Percentiles rank a stretch among this genome's conserved stretches.
Evolutionary conservation across 1,140 invertebrate genomes (phyloP).

Genomic region (Bicyclus anynana): DNA sequence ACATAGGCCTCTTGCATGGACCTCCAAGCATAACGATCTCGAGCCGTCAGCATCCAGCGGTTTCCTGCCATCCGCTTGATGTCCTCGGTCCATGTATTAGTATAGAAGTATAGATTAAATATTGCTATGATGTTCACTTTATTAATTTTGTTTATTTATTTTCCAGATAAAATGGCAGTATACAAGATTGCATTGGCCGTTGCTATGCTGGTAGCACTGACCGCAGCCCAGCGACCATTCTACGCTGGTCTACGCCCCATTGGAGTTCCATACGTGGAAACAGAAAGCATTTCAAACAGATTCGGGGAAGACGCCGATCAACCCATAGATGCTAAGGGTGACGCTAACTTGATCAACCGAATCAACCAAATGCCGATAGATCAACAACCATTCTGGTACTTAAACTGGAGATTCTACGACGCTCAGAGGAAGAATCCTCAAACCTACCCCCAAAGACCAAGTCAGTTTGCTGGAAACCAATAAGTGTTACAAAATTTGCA

Average conservation of each 20-base stretch:
- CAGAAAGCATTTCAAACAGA: constrained; percentile 32
- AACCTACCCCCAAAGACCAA: constrained; percentile 43
- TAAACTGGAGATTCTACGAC: constrained; percentile 77
- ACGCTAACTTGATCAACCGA: constrained; percentile 68
- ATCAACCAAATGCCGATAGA: constrained; percentile 75
- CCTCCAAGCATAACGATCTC: too few relatives aligned
- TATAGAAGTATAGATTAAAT: too few relatives aligned
- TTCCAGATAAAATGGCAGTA: constrained; percentile 8
- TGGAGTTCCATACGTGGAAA: not conserved
- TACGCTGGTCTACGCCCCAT: constrained; percentile 7
- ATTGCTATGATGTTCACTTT: not conserved
- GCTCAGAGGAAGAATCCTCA: constrained; percentile 53
- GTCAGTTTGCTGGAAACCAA: constrained; percentile 25
- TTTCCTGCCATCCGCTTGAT: too few relatives aligned
- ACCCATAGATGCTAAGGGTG: constrained; percentile 72
- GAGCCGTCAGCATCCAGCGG: too few relatives aligned
- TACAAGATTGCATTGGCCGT: not conserved
- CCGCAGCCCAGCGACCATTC: constrained; percentile 1
- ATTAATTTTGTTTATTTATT: not conserved
- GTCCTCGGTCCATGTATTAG: too few relatives aligned
- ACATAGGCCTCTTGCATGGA: too few relatives aligned
- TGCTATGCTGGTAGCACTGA: not conserved
- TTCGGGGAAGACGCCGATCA: constrained; percentile 47
- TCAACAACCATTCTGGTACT: constrained; percentile 78
- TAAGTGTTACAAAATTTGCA: not conserved